Evolutionary conservation across 2,797 vertebrate genomes (phyloP), one percentile per base, ranked within the genome.

Genomic region (Chromis chromis): DNA sequence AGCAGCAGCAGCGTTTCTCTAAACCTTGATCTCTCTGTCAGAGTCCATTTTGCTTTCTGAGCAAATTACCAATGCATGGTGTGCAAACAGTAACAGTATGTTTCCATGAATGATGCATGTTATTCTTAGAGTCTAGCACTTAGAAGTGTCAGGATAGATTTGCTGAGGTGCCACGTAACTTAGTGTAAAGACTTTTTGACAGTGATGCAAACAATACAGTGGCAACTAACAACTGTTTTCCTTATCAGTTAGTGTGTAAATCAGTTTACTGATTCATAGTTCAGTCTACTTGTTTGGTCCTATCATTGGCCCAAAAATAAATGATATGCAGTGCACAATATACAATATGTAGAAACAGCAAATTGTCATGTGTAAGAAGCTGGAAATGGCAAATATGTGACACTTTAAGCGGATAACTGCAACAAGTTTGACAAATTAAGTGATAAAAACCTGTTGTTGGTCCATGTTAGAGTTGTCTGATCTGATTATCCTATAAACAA

Each of bases 61-160:
- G 57, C 50, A 63, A 9, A 50, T 58, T 5, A 39, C 55, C 13
- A 50, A 64, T 40, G 48, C 53, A 57, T 2, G 31, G 22, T n/a
- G 40, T 27, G 56, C 56, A 46, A 65, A 81, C 57, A 59, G 53
- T 53, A 10, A 11, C 52, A 28, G 44, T 4, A 19, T 44, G 55
- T 61, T 13, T 49, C 36, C 27, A 70, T 79, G 55, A 79, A 79
- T 33, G 56, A 78, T 66, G 6, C 4, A 75, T 64, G 74, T 28
- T 25, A 22, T 36, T 36, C 33, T 36, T 3, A 11, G 14, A 42
- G 28, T 11, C 21, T 3, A n/a, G 44, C 33, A 24, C 33, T 55
- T 56, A 25, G 53, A 11, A 36, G 33, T 36, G 33, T 36, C 58
- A 27, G 4, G 19, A 66, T 69, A 1, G 2, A 68, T 60, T 66